Evolutionary conservation across 2,797 vertebrate genomes (phyloP).

Genomic region (Gorsachius magnificus): DNA sequence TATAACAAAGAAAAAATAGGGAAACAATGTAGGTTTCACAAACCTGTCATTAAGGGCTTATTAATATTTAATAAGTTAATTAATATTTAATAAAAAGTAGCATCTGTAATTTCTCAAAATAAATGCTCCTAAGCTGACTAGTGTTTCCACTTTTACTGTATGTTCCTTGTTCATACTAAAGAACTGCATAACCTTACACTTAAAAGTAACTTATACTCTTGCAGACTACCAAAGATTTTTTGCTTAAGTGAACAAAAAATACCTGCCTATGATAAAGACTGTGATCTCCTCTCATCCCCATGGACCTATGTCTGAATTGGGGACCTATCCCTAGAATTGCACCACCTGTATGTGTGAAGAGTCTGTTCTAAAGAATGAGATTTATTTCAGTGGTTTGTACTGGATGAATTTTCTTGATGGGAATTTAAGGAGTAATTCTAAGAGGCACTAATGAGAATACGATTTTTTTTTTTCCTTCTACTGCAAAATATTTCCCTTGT

Average conservation of each 20-base stretch:
- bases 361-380: background rate
- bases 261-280: background rate
- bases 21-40: background rate
- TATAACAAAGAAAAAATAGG: background rate
- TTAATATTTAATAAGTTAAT: background rate
- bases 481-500: background rate
- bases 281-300: background rate
- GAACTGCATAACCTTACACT: background rate
- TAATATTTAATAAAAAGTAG: background rate
- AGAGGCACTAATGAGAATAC: background rate
- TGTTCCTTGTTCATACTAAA: background rate
- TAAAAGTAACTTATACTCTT: background rate
- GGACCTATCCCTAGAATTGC: background rate
- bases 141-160: background rate
- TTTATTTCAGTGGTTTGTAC: background rate
- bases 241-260: background rate
- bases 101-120: background rate
- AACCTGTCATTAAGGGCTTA: background rate
- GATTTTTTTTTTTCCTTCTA: background rate
- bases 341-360: background rate
- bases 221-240: background rate
- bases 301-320: too few relatives aligned
- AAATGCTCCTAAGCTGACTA: background rate
- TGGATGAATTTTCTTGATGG: background rate
- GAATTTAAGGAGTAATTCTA: background rate